phyloP scores from a whole-genome alignment of 2,113 vertebrate species.

The Ia io region DNA sequence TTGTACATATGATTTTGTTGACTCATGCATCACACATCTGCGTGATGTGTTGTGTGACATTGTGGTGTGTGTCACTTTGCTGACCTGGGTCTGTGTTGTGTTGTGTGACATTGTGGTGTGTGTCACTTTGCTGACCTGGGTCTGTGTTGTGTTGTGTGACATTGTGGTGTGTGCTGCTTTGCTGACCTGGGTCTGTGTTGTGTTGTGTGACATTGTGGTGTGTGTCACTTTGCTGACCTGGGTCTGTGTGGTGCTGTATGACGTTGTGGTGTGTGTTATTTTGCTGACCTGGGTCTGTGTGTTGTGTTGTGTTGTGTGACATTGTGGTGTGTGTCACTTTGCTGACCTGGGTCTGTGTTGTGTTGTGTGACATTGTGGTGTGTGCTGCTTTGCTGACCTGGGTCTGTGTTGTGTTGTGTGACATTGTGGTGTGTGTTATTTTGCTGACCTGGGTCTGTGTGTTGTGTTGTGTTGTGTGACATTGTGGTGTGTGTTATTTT shows the following conservation, averaged over 20 bases:
- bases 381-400: background rate
- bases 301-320: background rate
- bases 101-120: too few species aligned
- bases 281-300: background rate
- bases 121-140: too few species aligned
- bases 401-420: background rate
- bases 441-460: background rate
- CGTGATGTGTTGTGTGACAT: background rate
- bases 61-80: too few species aligned
- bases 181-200: too few species aligned
- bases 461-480: background rate
- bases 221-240: background rate
- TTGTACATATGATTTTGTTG: background rate
- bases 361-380: background rate
- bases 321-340: background rate
- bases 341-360: background rate
- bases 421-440: background rate
- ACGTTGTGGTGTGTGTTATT: background rate
- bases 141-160: too few species aligned
- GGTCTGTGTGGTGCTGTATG: background rate
- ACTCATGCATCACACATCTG: rapidly evolving
- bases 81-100: too few species aligned
- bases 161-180: too few species aligned
- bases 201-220: too few species aligned
- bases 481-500: background rate